Conservation (phyloP, 1,140 invertebrate genomes). For the Drosophila neocordata region DNA sequence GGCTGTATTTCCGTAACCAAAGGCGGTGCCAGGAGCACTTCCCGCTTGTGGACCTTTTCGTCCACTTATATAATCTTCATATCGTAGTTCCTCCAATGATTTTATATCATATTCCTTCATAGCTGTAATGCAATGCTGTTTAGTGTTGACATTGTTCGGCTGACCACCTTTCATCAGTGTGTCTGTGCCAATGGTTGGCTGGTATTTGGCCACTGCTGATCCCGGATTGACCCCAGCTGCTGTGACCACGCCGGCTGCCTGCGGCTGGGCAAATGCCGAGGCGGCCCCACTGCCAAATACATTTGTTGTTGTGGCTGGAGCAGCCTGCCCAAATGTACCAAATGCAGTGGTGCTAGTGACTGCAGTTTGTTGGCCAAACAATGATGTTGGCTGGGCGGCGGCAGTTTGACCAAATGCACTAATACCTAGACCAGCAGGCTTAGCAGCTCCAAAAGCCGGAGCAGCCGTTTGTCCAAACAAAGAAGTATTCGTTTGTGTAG, state of each 20-base stretch:
- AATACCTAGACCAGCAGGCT: constrained; percentile 85
- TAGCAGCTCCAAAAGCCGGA: constrained; percentile 86
- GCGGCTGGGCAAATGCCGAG: constrained; percentile 74
- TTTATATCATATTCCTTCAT: constrained; percentile 99
- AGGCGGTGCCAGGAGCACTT: constrained; percentile 83
- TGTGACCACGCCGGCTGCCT: constrained; percentile 67
- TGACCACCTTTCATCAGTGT: constrained; percentile 94
- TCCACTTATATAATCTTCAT: constrained; percentile 96
- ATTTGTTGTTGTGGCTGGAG: constrained; percentile 83
- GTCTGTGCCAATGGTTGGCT: constrained; percentile 93
- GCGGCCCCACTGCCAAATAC: constrained; percentile 85
- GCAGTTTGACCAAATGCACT: constrained; percentile 84
- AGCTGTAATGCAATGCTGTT: constrained; percentile 97
- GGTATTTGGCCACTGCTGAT: constrained; percentile 92
- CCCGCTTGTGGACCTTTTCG: constrained; percentile 88
- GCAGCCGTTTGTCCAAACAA: constrained; percentile 84
- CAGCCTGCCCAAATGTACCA: constrained; percentile 86
- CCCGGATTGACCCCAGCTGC: constrained; percentile 84
- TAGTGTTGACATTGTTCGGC: constrained; percentile 92
- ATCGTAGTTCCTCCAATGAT: constrained; percentile 95
- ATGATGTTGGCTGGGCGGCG: constrained; percentile 82
- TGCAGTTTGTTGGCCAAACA: constrained; percentile 85
- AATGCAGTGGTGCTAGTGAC: constrained; percentile 82
- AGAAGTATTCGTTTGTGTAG: constrained; percentile 52
- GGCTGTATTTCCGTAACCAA: constrained; percentile 83